Evolutionary conservation across 2,797 vertebrate species (phyloP).

Genomic region (Microctenopoma steveboyesi): DNA sequence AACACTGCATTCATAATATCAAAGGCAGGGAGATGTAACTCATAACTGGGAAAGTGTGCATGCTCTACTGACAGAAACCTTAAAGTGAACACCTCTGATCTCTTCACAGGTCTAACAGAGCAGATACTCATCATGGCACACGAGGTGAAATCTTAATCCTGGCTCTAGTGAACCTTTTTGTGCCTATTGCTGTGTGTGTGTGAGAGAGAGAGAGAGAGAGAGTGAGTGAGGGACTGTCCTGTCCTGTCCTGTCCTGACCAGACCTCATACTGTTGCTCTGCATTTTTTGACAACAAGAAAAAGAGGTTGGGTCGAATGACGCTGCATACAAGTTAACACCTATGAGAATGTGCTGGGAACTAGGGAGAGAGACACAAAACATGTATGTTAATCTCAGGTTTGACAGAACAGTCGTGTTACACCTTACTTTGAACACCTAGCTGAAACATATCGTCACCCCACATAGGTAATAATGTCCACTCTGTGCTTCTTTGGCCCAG

Average conservation of each 20-base stretch:
- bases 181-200: constrained; percentile 10
- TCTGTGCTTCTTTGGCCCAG: no score
- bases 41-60: constrained; percentile 11
- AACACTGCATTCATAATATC: background rate
- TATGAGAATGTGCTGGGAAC: background rate
- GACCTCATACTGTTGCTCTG: constrained; percentile 4
- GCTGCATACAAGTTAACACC: background rate
- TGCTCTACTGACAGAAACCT: background rate
- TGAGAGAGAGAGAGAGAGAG: background rate
- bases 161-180: constrained; percentile 47
- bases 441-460: no score
- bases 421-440: no score
- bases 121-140: constrained; percentile 34
- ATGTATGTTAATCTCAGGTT: background rate
- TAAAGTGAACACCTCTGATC: constrained; percentile 33
- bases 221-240: background rate
- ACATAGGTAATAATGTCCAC: no score
- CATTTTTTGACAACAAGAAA: constrained; percentile 25
- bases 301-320: constrained; percentile 15
- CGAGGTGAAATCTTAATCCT: constrained; percentile 53
- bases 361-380: background rate
- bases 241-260: background rate
- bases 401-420: no score
- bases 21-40: background rate
- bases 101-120: constrained; percentile 29